A percentile compares a stretch with the other conserved stretches of the same genome.
These are phyloP conservation scores for Dynastes hyllus DNA, from an alignment of 2,888 invertebrate genomes.

Conservation along the genomic window DNA sequence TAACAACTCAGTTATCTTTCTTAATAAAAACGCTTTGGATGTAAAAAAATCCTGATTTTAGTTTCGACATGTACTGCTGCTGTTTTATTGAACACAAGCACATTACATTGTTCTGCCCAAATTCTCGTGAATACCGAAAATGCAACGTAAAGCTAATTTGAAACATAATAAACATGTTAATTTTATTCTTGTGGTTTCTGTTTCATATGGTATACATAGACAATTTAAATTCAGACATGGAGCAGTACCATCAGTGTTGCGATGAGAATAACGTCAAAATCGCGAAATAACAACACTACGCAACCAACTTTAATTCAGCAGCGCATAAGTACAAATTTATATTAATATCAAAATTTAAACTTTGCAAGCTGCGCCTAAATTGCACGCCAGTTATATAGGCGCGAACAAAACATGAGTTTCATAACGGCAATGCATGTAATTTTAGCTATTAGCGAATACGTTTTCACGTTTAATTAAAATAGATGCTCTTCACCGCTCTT, in stretches of 20 bases:
- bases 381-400: constrained; percentile 7
- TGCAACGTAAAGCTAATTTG: not conserved
- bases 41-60: too few species aligned
- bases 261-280: constrained; percentile 17
- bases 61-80: too few species aligned
- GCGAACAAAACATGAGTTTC: constrained; percentile 21
- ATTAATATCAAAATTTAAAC: constrained; percentile 17
- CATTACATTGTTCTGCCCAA: too few species aligned
- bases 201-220: not conserved
- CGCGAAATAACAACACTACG: constrained; percentile 20
- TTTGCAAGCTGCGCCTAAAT: constrained; percentile 18
- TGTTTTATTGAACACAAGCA: too few species aligned
- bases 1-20: too few species aligned
- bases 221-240: constrained; percentile 1
- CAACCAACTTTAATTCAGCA: constrained; percentile 20
- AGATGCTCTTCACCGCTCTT: constrained; percentile 1
- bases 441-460: constrained; percentile 14
- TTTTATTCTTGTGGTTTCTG: too few species aligned
- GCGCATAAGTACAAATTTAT: constrained; percentile 17
- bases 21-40: too few species aligned
- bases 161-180: too few species aligned
- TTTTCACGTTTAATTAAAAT: constrained; percentile 20
- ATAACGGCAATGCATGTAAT: constrained; percentile 22
- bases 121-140: not conserved
- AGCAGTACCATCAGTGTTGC: not conserved